Percentiles rank a stretch among this genome's conserved stretches.
Conservation (phyloP, 2,113 vertebrate genomes). For the Nibea albiflora region DNA sequence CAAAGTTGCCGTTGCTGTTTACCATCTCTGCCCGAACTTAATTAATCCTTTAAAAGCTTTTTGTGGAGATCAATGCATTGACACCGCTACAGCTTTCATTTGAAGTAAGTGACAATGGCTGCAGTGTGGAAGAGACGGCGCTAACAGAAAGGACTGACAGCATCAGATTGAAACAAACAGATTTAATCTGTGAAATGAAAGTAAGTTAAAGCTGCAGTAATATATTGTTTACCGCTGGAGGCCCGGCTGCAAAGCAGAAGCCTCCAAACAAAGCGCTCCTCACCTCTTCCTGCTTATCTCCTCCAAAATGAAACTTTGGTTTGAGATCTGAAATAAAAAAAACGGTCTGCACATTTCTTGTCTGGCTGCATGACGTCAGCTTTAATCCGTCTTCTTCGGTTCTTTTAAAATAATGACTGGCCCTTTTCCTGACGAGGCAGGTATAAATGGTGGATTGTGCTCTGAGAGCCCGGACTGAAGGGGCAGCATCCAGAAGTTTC, state of each 20-base stretch:
- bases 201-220: background rate
- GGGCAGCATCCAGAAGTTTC: too few relatives aligned
- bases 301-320: background rate
- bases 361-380: background rate
- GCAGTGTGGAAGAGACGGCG: background rate
- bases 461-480: background rate
- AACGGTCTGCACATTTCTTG: background rate
- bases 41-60: conserved; percentile 41
- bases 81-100: background rate
- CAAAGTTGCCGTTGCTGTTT: conserved; percentile 22
- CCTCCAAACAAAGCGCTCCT: background rate
- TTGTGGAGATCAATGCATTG: background rate
- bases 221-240: background rate
- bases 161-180: conserved; percentile 7
- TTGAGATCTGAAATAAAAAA: background rate
- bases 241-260: background rate
- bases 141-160: background rate
- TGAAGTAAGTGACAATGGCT: background rate
- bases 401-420: background rate
- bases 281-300: background rate
- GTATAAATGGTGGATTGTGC: background rate
- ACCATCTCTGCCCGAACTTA: conserved; percentile 15
- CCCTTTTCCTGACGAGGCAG: background rate
- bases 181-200: conserved; percentile 20
- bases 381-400: background rate